Conservation (phyloP, 2,113 vertebrate species). For the Daphoenositta chrysoptera region DNA sequence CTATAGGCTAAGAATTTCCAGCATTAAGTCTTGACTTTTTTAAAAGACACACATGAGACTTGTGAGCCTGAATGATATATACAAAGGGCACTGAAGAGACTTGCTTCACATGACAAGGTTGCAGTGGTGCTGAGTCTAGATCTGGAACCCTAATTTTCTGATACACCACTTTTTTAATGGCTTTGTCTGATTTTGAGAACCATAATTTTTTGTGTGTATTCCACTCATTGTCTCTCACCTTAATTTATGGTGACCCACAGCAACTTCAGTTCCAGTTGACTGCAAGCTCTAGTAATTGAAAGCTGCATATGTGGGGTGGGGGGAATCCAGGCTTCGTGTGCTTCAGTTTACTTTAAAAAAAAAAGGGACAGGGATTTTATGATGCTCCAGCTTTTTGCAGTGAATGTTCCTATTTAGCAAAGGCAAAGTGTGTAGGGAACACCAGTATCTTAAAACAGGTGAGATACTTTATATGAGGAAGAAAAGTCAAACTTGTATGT, state of each 20-base stretch:
- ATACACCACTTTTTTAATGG: not conserved
- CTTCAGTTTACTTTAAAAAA: not conserved
- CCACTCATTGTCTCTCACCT: not conserved
- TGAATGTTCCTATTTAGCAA: not conserved
- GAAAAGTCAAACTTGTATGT: not conserved
- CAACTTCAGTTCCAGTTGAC: not conserved
- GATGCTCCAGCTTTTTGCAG: not conserved
- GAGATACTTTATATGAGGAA: not conserved
- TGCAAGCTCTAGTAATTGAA: not conserved
- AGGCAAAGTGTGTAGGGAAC: not conserved
- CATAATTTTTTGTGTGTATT: not conserved
- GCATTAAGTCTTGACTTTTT: not conserved
- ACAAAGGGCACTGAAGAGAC: not conserved
- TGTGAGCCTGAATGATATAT: not conserved
- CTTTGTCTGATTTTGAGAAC: not conserved
- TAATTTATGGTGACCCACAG: not conserved
- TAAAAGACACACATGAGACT: not conserved
- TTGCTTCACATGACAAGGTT: not conserved
- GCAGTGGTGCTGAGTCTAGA: not conserved
- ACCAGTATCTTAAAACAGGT: not conserved
- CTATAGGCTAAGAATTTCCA: not conserved
- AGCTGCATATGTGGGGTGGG: not conserved
- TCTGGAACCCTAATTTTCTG: not conserved
- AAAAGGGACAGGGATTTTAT: not conserved
- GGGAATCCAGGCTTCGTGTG: rapidly evolving